Evolutionary conservation across 1,140 invertebrate species (phyloP).

Genomic region (Atta texana): DNA sequence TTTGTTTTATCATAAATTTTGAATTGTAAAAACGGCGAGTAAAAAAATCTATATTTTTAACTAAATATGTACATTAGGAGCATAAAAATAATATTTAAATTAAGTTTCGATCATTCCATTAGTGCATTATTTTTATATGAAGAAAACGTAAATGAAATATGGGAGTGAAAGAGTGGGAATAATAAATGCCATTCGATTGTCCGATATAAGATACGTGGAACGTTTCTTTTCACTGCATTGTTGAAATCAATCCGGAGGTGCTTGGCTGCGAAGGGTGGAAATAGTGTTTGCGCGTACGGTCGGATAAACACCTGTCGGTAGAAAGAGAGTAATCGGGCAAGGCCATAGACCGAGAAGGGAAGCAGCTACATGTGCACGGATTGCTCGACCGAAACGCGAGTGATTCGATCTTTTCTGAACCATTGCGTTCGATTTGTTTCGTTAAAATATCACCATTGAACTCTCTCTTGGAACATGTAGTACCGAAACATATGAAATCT

Average conservation of each 20-base stretch:
- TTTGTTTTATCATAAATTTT: neutral
- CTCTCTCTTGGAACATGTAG: constrained; percentile 34
- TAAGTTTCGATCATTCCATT: neutral
- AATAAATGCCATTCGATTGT: constrained; percentile 10
- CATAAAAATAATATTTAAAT: neutral
- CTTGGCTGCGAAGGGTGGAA: constrained; percentile 59
- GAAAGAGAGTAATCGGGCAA: constrained; percentile 66
- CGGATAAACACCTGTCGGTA: constrained; percentile 77
- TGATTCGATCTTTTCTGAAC: constrained; percentile 82
- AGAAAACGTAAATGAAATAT: neutral
- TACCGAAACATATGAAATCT: constrained; percentile 46
- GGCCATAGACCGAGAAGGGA: constrained; percentile 54
- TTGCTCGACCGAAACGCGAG: constrained; percentile 72
- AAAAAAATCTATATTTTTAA: constrained; percentile 4
- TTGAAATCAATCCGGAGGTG: constrained; percentile 66
- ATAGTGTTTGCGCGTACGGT: constrained; percentile 74
- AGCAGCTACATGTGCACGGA: constrained; percentile 65
- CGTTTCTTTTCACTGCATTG: constrained; percentile 49
- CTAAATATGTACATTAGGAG: neutral
- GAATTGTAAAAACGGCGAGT: neutral
- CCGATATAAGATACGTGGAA: neutral
- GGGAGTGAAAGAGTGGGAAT: neutral
- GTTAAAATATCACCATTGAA: constrained; percentile 76
- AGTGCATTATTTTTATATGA: neutral
- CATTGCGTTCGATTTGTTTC: constrained; percentile 79